Evolutionary conservation across 2,888 invertebrate genomes (phyloP), one percentile per base, ranked within the genome.

Genomic region (Urechis unicinctus): DNA sequence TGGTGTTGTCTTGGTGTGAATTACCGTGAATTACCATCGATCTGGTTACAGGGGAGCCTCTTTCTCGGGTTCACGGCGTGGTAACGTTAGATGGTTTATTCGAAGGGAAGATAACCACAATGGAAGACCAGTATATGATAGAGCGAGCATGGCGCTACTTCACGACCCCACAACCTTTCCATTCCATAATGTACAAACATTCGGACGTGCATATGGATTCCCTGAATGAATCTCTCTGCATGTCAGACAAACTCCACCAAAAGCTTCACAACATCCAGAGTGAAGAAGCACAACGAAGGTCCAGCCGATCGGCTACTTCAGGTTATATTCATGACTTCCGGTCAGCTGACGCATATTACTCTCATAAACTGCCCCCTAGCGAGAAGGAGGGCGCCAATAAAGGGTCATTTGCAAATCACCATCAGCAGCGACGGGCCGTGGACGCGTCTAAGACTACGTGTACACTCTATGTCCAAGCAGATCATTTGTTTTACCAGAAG

Each of bases 171-270:
- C 80, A 82, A 71, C 85, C 85, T 70, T 89, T 86, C 68, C 90
- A 95, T 82, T 93, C 94, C 61, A 86, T 96, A 74, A 93, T 96
- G 77, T 95, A 95, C 82, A 86, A 86, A 73, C 91, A 91, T 69
- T 84, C 86, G 66, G 90, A 94, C 80, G 89, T 95, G 89, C 52
- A 81, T 82, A 56, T 81, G 84, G 61, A 63, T 22, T 26, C 61
- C 48, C 50, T 66, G 54, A 43, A 49, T 25, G n/a, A 57, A 53
- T 50, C 61, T 47, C 52, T 64, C 52, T 64, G 72, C 61, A 51
- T 64, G 46, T 56, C 64, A 50, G 64, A 66, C 53, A 30, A 61
- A 57, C 48, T 68, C 50, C 66, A 67, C 42, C 45, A 61, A n/a
- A 62, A 63, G 47, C 48, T 69, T 6, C 61, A 59, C 4, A 56